Conservation (phyloP, 1,140 invertebrate species). For the Chelonus insularis region DNA sequence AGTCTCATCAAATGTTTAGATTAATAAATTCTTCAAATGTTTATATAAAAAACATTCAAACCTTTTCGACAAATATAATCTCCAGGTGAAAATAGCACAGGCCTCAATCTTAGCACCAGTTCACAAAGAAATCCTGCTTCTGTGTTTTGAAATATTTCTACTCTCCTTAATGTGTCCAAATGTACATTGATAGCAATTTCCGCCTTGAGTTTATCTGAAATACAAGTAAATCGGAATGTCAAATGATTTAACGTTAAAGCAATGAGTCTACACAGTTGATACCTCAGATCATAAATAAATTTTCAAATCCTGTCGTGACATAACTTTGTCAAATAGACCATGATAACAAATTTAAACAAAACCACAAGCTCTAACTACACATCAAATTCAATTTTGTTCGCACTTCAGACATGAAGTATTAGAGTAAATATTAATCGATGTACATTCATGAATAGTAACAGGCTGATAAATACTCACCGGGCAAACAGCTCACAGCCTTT, state of each 20-base stretch:
- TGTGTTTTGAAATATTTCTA: conserved; percentile 99
- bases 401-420: conserved; percentile 1
- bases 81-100: conserved; percentile 95
- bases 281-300: no score
- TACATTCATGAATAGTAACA: not conserved
- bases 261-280: no score
- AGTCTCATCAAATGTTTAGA: no score
- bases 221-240: conserved; percentile 21
- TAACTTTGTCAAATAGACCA: not conserved
- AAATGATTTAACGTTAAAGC: not conserved
- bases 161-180: conserved; percentile 94
- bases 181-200: conserved; percentile 99
- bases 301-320: no score
- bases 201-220: conserved; percentile 91
- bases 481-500: conserved; percentile 90
- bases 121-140: conserved; percentile 98
- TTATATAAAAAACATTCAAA: conserved; percentile 52
- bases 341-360: not conserved
- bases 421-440: not conserved
- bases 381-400: conserved; percentile 8
- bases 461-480: conserved; percentile 69
- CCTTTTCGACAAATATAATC: conserved; percentile 99
- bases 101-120: conserved; percentile 88
- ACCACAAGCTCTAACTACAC: not conserved
- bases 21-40: no score